These are phyloP conservation scores for Uloborus plumipes DNA, from an alignment of 2,888 invertebrate genomes.

Conservation along the genomic window DNA sequence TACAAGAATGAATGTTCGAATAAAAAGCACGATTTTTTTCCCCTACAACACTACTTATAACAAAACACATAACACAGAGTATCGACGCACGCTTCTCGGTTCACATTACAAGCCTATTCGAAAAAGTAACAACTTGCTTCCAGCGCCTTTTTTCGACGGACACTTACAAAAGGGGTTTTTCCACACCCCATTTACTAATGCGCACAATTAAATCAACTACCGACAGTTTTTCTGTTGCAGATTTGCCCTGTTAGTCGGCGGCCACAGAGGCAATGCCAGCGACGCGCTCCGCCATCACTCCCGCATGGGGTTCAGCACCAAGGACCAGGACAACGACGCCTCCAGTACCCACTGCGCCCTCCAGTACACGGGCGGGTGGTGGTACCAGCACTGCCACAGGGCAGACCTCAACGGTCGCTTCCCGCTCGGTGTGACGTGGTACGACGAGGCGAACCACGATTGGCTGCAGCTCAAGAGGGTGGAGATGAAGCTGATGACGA, in stretches of 20 bases:
- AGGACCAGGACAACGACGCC: slow-evolving; percentile 89
- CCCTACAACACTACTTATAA: too few species aligned
- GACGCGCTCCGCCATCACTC: slow-evolving; percentile 92
- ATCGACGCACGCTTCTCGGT: too few species aligned
- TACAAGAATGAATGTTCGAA: too few species aligned
- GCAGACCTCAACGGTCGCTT: slow-evolving; percentile 93
- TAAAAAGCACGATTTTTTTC: too few species aligned
- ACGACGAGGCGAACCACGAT: slow-evolving; percentile 83
- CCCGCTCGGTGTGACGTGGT: slow-evolving; percentile 92
- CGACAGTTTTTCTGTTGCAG: not conserved
- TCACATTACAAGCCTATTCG: too few species aligned
- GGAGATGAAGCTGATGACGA: slow-evolving; percentile 70
- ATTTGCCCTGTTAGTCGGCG: slow-evolving; percentile 77
- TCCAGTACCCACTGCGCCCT: slow-evolving; percentile 89
- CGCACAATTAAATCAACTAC: too few species aligned
- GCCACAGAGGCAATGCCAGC: slow-evolving; percentile 87
- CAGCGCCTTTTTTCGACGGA: too few species aligned
- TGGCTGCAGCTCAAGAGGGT: slow-evolving; percentile 69
- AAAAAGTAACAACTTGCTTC: too few species aligned
- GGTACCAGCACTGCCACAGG: slow-evolving; percentile 96
- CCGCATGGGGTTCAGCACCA: slow-evolving; percentile 90
- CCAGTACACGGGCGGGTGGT: slow-evolving; percentile 96
- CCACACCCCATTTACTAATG: too few species aligned
- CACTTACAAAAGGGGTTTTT: too few species aligned
- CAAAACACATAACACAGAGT: too few species aligned